Conservation (phyloP, 23 tunicate genomes). For the Aplidium turbinatum region DNA sequence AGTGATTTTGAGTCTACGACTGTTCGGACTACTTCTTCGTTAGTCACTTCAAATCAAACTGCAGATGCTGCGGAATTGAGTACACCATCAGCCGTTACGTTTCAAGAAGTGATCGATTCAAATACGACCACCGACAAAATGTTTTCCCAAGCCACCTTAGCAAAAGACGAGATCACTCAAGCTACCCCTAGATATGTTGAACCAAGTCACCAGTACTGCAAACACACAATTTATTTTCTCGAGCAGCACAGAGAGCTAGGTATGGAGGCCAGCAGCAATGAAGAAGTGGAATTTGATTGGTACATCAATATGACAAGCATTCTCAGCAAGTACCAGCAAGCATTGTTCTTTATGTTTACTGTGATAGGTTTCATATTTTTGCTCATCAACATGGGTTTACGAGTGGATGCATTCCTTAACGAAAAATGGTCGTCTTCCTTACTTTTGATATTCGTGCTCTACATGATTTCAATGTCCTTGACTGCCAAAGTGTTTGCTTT, state of each 20-base stretch:
- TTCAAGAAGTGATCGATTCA: too few species aligned
- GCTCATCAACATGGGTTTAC: slow-evolving; percentile 66
- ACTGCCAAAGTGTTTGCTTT: slow-evolving; percentile 70
- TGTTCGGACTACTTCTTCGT: too few species aligned
- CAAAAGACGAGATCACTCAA: too few species aligned
- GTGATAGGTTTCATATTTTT: slow-evolving; percentile 75
- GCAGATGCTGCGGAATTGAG: too few species aligned
- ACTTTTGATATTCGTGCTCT: slow-evolving; percentile 53
- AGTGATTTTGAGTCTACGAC: too few species aligned
- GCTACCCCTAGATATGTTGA: too few species aligned
- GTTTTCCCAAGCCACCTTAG: too few species aligned
- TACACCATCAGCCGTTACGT: too few species aligned
- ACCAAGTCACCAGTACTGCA: too few species aligned
- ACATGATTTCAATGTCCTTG: slow-evolving; percentile 75
- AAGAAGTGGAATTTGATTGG: slow-evolving; percentile 50
- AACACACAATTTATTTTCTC: slow-evolving; percentile 13
- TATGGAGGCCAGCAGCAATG: background rate
- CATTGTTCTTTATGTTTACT: slow-evolving; percentile 83
- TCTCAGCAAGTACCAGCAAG: slow-evolving; percentile 59
- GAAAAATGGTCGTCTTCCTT: slow-evolving; percentile 86
- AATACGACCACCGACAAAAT: too few species aligned
- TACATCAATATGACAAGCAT: slow-evolving; percentile 8
- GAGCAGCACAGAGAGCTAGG: slow-evolving; percentile 32
- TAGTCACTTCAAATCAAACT: too few species aligned
- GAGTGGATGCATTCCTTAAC: slow-evolving; percentile 73